A percentile compares a stretch with the other conserved stretches of the same genome.
Evolutionary conservation across 1,140 invertebrate genomes (phyloP).

Genomic region (Hycleus phaleratus): DNA sequence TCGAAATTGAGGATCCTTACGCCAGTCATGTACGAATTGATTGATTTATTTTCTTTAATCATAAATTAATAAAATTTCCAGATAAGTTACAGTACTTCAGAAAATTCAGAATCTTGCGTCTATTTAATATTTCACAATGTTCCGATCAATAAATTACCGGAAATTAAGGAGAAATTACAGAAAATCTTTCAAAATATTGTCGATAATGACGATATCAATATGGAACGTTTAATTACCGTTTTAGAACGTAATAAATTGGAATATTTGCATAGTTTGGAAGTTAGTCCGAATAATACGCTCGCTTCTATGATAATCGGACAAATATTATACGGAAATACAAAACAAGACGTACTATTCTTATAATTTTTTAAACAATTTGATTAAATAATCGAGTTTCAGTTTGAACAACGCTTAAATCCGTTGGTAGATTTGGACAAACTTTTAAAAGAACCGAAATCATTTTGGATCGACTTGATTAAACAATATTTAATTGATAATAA

Average conservation of each 20-base stretch:
- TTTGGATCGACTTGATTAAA: constrained; percentile 65
- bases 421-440: constrained; percentile 57
- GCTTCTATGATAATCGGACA: constrained; percentile 73
- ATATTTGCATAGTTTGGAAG: constrained; percentile 64
- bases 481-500: constrained; percentile 61
- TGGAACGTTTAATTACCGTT: constrained; percentile 64
- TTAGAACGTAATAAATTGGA: constrained; percentile 67
- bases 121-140: constrained; percentile 73
- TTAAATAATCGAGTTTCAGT: constrained; percentile 42
- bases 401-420: constrained; percentile 65
- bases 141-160: constrained; percentile 56
- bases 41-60: constrained; percentile 37
- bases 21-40: constrained; percentile 67
- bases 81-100: constrained; percentile 24
- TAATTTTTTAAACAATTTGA: too few relatives aligned
- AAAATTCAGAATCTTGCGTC: constrained; percentile 63
- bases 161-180: constrained; percentile 54
- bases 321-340: constrained; percentile 68
- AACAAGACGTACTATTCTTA: constrained; percentile 58
- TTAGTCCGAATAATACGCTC: constrained; percentile 64
- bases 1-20: constrained; percentile 74
- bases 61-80: too few relatives aligned
- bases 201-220: constrained; percentile 56
- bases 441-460: constrained; percentile 52
- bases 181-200: constrained; percentile 49